Evolutionary conservation across 2,888 invertebrate species (phyloP), one percentile per base, ranked within the genome.

Genomic region (Dicranocentrus wangi): DNA sequence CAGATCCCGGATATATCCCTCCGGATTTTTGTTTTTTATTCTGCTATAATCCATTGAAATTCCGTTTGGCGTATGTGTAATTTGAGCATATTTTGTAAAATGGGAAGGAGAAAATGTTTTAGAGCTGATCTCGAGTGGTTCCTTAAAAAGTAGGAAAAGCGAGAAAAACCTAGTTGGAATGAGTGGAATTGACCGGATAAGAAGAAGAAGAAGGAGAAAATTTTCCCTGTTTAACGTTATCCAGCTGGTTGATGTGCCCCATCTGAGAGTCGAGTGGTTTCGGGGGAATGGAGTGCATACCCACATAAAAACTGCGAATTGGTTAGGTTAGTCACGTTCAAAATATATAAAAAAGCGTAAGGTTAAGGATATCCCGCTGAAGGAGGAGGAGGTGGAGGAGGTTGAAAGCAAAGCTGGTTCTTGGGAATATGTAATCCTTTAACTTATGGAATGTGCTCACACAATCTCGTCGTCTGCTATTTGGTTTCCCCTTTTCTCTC

Each of bases 221-320:
- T 28, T 32, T 60, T 23, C n/a, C 23, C 27, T 51, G 25, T 55
- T 7, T 32, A n/a, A n/a, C n/a, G n/a, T 32, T 32, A 7, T 32
- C 10, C 32, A 32, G 32, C 10, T 32, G 32, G 10, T 32, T n/a
- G n/a, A n/a, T n/a, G n/a, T n/a, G n/a, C n/a, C n/a, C n/a, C n/a
- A n/a, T n/a, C n/a, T n/a, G n/a, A n/a, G n/a, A n/a, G n/a, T n/a
- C n/a, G n/a, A n/a, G n/a, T n/a, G n/a, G n/a, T n/a, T 51, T 51
- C 32, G 32, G 32, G 25, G 25, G 3, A n/a, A n/a, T 65, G 19
- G 65, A 27, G 23, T 21, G 39, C 65, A 10, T 15, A 65, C 65
- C 25, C 53, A 19, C 55, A 65, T 66, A 65, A 65, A 65, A 75
- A 66, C 65, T n/a, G n/a, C n/a, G 42, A 75, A 75, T 43, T 75